Evolutionary conservation across 2,797 vertebrate genomes (phyloP).

Genomic region (Myripristis murdjan): DNA sequence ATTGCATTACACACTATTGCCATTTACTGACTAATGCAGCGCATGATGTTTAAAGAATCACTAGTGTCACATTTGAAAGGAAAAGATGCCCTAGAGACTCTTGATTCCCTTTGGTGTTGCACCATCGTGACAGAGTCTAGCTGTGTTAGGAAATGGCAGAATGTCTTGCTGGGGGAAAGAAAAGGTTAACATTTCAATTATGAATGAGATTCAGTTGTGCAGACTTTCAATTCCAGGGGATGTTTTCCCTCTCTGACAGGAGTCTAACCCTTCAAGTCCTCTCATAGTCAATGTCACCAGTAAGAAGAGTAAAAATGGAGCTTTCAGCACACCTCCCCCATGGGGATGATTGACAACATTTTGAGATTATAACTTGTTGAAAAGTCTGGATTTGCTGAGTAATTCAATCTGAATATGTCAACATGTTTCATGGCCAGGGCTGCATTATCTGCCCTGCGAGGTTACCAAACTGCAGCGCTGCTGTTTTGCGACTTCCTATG

Average conservation of each 20-base stretch:
- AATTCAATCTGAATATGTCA: conserved; percentile 11
- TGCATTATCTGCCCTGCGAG: neutral
- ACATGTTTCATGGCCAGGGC: neutral
- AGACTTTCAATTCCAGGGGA: conserved; percentile 42
- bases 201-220: conserved; percentile 52
- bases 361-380: conserved; percentile 9
- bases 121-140: neutral
- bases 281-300: conserved; percentile 15
- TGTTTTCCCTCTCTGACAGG: conserved; percentile 34
- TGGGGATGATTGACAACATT: neutral
- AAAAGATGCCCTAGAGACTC: conserved; percentile 6
- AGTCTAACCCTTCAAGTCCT: neutral
- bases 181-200: conserved; percentile 75
- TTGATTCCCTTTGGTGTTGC: neutral
- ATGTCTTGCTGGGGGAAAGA: conserved; percentile 33
- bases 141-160: neutral
- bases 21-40: neutral
- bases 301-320: conserved; percentile 3
- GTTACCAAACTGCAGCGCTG: neutral
- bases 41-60: neutral
- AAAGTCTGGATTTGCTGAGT: neutral
- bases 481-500: neutral
- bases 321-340: neutral
- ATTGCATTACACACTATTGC: conserved; percentile 6
- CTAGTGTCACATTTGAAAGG: no score